A percentile compares a stretch with the other conserved stretches of the same genome.
Conservation (phyloP, 1,140 invertebrate genomes). For the Maniola jurtina region DNA sequence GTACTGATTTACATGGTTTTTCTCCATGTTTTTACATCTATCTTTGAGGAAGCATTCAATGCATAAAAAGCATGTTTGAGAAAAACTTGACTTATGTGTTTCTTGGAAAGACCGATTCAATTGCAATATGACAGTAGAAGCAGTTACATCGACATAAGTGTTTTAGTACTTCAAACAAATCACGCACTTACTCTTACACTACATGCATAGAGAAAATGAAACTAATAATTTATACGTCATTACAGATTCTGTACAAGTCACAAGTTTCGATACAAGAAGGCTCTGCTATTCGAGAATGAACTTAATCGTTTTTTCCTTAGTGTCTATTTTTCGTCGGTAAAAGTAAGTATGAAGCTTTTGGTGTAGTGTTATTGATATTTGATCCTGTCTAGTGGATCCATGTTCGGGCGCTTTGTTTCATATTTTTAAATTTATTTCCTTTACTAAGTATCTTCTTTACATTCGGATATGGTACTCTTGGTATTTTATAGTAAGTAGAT, state of each 20-base stretch:
- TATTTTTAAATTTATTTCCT: background rate
- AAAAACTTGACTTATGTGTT: too few relatives aligned
- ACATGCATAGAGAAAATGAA: background rate
- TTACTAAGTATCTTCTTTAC: background rate
- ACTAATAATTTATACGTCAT: background rate
- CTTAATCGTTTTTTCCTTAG: background rate
- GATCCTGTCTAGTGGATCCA: conserved; percentile 2
- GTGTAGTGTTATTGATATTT: conserved; percentile 1
- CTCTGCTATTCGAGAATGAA: background rate
- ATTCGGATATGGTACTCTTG: background rate
- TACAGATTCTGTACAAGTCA: conserved; percentile 1
- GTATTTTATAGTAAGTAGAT: background rate
- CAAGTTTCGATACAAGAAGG: background rate
- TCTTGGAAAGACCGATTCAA: too few relatives aligned
- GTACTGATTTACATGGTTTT: too few relatives aligned
- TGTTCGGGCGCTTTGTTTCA: background rate
- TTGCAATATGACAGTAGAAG: too few relatives aligned
- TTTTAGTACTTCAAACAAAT: too few relatives aligned
- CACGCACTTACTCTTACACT: background rate
- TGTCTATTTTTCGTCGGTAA: background rate
- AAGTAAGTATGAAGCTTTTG: background rate
- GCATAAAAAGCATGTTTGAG: too few relatives aligned
- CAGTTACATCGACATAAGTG: too few relatives aligned
- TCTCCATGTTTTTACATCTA: too few relatives aligned
- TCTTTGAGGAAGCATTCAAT: too few relatives aligned